phyloP scores from a whole-genome alignment of 2,797 vertebrate genomes.

The Rhinichthys osculus region DNA sequence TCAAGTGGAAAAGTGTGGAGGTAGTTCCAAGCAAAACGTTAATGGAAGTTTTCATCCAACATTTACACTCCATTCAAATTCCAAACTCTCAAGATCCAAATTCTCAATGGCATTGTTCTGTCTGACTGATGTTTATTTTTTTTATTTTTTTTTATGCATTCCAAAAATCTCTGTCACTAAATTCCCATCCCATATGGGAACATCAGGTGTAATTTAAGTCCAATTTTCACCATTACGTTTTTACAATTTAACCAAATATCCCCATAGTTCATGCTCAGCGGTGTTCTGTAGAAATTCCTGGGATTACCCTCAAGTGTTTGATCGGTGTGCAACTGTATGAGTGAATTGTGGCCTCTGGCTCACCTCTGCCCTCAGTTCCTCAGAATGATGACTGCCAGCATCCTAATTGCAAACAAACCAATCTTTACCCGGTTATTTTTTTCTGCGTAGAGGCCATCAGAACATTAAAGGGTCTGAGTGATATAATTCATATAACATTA shows the following conservation, averaged over 20 bases:
- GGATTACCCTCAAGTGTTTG: slow-evolving; percentile 34
- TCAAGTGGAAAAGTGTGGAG: slow-evolving; percentile 6
- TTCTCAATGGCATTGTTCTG: not conserved
- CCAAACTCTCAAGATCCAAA: not conserved
- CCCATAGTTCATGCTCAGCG: slow-evolving; percentile 39
- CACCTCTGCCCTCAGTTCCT: slow-evolving; percentile 52
- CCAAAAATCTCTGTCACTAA: slow-evolving; percentile 44
- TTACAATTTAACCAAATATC: slow-evolving; percentile 50
- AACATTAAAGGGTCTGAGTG: slow-evolving; percentile 24
- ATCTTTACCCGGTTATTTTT: slow-evolving; percentile 44
- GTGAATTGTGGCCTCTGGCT: slow-evolving; percentile 51
- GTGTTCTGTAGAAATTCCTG: slow-evolving; percentile 48
- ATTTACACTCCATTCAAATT: slow-evolving; percentile 14
- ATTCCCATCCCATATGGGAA: slow-evolving; percentile 55
- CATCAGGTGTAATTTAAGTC: slow-evolving; percentile 51
- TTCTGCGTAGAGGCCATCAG: slow-evolving; percentile 14
- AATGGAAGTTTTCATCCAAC: not conserved
- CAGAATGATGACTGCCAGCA: slow-evolving; percentile 40
- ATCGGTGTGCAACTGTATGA: slow-evolving; percentile 32
- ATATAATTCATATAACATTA: slow-evolving; percentile 45
- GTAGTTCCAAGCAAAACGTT: slow-evolving; percentile 18
- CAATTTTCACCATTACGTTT: slow-evolving; percentile 40
- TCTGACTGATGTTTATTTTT: not conserved
- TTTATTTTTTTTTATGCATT: not conserved
- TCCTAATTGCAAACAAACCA: slow-evolving; percentile 50